These are phyloP conservation scores for Stomatorhinus walkeri DNA, from an alignment of 2,797 vertebrate genomes.

Conservation along the genomic window DNA sequence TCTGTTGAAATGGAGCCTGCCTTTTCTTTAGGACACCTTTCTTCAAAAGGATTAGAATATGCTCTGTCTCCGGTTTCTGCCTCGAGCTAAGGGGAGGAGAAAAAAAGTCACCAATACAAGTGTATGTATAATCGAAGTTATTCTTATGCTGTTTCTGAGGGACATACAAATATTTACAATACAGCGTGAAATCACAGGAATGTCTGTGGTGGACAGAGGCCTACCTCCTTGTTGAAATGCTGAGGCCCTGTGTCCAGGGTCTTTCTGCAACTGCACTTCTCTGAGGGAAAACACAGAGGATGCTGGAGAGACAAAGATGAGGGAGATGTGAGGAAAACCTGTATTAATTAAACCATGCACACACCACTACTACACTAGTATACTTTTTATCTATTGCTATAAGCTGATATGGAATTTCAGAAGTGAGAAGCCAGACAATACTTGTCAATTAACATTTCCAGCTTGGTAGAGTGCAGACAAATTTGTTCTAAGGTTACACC, in stretches of 20 bases:
- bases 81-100: conserved; percentile 63
- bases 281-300: conserved; percentile 83
- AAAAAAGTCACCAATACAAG: background rate
- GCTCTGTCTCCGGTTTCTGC: conserved; percentile 87
- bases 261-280: conserved; percentile 87
- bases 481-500: background rate
- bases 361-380: background rate
- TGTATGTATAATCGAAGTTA: background rate
- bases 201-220: background rate
- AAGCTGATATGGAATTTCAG: background rate
- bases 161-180: background rate
- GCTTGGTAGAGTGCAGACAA: background rate
- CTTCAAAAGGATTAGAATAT: conserved; percentile 69
- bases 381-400: background rate
- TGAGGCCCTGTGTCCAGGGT: conserved; percentile 79
- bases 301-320: conserved; percentile 50
- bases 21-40: background rate
- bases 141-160: background rate
- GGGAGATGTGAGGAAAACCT: background rate
- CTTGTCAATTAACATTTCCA: background rate
- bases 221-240: conserved; percentile 84
- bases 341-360: background rate
- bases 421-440: background rate
- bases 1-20: conserved; percentile 18
- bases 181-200: background rate